These are phyloP conservation scores for Biston betularia DNA, from an alignment of 2,888 invertebrate species.

Conservation along the genomic window DNA sequence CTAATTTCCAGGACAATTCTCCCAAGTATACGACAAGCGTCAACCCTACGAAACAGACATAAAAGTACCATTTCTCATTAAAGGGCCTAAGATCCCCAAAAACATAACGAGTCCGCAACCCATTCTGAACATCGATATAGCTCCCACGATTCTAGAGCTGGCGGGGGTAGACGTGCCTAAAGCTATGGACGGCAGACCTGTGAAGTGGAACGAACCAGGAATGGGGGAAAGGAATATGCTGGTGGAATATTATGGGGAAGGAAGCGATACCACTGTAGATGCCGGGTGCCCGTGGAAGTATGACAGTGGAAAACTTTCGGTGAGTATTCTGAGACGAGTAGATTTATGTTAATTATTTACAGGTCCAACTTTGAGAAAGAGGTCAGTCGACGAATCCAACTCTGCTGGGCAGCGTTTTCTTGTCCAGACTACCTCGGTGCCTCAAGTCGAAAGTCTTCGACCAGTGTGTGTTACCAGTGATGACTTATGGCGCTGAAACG, in stretches of 20 bases:
- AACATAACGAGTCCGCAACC: slow-evolving; percentile 82
- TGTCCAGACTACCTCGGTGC: no score
- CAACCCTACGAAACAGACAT: slow-evolving; percentile 97
- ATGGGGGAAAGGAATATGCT: slow-evolving; percentile 85
- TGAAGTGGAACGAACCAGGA: slow-evolving; percentile 49
- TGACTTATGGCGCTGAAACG: no score
- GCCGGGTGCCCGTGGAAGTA: slow-evolving; percentile 88
- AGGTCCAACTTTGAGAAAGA: no score
- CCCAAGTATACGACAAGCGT: slow-evolving; percentile 94
- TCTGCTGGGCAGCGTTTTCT: no score
- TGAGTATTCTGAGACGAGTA: slow-evolving; percentile 68
- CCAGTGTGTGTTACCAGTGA: no score
- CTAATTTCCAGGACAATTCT: slow-evolving; percentile 90
- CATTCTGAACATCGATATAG: slow-evolving; percentile 92
- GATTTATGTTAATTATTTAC: no score
- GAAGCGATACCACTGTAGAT: slow-evolving; percentile 83
- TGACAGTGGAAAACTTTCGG: slow-evolving; percentile 85
- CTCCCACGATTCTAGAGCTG: slow-evolving; percentile 92
- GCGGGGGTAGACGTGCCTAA: slow-evolving; percentile 80
- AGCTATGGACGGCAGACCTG: slow-evolving; percentile 87
- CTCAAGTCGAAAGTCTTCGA: no score
- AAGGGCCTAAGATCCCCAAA: slow-evolving; percentile 89
- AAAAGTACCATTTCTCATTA: slow-evolving; percentile 92
- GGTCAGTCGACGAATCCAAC: no score
- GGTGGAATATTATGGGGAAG: slow-evolving; percentile 94